A percentile compares a stretch with the other conserved stretches of the same genome.
Evolutionary conservation across 2,888 invertebrate species (phyloP).

Genomic region (Drosophila affinis): DNA sequence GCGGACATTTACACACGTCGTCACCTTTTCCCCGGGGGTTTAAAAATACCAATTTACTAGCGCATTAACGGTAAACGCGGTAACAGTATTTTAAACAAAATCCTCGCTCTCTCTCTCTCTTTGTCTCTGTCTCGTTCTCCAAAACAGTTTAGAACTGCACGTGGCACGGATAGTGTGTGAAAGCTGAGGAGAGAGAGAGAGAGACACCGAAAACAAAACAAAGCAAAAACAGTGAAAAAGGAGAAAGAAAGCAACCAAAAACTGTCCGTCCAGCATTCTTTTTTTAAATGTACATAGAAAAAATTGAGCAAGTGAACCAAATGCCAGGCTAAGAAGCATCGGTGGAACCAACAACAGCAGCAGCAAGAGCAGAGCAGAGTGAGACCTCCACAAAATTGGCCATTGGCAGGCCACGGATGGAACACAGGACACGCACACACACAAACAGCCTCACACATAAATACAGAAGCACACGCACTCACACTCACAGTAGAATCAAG

Average conservation of each 20-base stretch:
- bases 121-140: constrained; percentile 16
- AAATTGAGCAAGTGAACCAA: constrained; percentile 55
- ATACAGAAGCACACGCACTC: constrained; percentile 16
- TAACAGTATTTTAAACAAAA: constrained; percentile 56
- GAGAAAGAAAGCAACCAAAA: constrained; percentile 41
- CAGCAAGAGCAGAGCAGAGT: constrained; percentile 43
- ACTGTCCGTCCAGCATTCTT: constrained; percentile 68
- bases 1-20: constrained; percentile 17
- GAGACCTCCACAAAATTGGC: constrained; percentile 65
- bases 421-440: constrained; percentile 13
- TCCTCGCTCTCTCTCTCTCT: constrained; percentile 11
- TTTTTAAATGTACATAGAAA: constrained; percentile 32
- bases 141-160: constrained; percentile 56
- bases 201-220: constrained; percentile 39
- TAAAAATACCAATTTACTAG: constrained; percentile 34
- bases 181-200: constrained; percentile 8
- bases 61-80: constrained; percentile 48
- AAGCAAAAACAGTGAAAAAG: constrained; percentile 36
- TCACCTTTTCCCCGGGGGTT: constrained; percentile 36
- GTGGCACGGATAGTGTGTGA: constrained; percentile 61
- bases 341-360: constrained; percentile 18
- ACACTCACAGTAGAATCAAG: constrained; percentile 34
- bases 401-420: constrained; percentile 56
- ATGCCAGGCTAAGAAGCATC: constrained; percentile 20
- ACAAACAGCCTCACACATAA: constrained; percentile 21